Evolutionary conservation across 2,797 vertebrate species (phyloP), one percentile per base, ranked within the genome.

Genomic region (Takifugu ocellatus): DNA sequence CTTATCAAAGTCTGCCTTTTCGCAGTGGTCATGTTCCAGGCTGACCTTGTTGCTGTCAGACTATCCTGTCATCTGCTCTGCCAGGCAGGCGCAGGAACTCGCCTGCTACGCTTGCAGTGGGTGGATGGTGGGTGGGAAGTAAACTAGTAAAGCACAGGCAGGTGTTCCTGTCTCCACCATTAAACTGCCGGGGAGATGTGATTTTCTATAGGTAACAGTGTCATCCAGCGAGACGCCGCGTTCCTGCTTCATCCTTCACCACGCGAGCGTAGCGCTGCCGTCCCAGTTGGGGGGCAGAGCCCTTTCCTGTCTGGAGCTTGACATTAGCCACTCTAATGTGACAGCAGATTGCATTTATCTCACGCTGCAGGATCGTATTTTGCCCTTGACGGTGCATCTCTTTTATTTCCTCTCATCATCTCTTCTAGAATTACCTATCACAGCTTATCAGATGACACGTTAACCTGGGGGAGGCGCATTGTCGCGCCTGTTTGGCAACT

Each of bases 261-360:
- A 63, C 76, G 80, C 85, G 70, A 39, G 12, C 36, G 12, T 12
- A 75, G 81, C 75, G 66, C 64, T 70, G 78, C 86, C 81, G 84
- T 85, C 74, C 77, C 15, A 59, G 72, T 52, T 60, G 52, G 59
- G 69, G 17, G 44, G 64, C 79, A 69, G 63, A 77, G 83, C 66
- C 73, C 81, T 79, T 84, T 79, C 74, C 67, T 80, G 75, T 67
- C 25, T 48, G 75, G 64, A 64, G 74, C 68, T 66, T 83, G 77
- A 86, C 78, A 85, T 84, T 78, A 81, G 69, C 77, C 72, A 71
- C 63, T 71, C 74, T 86, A 85, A 87, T 86, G 83, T 86, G 79
- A 82, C 87, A 81, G 79, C 74, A 80, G 78, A 86, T 85, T 66
- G 77, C 77, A 70, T 80, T 81, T 82, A 79, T 87, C 83, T 87